Base-by-base conservation (phyloP, 2,797 vertebrate genomes). In the Galaxias olidus region DNA sequence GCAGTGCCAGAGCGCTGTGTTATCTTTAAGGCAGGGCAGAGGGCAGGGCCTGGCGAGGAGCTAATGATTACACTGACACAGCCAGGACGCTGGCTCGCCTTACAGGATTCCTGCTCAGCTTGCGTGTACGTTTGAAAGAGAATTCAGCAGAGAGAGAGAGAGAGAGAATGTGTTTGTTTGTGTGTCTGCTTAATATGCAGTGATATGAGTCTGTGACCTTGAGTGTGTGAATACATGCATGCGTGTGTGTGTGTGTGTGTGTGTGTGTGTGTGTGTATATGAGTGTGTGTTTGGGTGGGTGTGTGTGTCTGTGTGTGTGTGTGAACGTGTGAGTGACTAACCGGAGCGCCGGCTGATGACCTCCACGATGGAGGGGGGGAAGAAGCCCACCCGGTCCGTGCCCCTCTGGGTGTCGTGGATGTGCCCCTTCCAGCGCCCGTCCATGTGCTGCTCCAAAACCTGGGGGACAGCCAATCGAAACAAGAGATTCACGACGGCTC, bases 391-490 rank as follows among this genome's bases (percentile, higher is more conserved):
- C 0, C 96, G 89, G 84, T 99, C 96, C 0, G 94, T 98, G 72
- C 96, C 95, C 42, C 92, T 90, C 87, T 96, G 96, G 72, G 79
- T 76, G 14, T 99, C 96, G 0, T 99, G 97, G 83, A 99, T 99
- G 76, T 98, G 96, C 0, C 96, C 97, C 82, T 98, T 99, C 97
- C 97, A 99, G 18, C 96, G 95, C 14, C 96, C 96, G 0, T 98
- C 97, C 0, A 91, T 61, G 19, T 99, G 97, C 85, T 99, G 97
- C 86, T 98, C 97, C 70, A 98, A 77, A 51, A 99, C 97, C 96
- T 99, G 86, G 30, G 54, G 45, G 9, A 47, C 44, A 61, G 12
- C 53, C 56, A 44, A 54, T 65, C 42, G 65, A 58, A 74, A 58
- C 52, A 48, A 57, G n/a, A 47, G 17, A 63, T 17, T 11, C 17